Conservation (phyloP, 2,888 invertebrate genomes). For the Xanthia togata region DNA sequence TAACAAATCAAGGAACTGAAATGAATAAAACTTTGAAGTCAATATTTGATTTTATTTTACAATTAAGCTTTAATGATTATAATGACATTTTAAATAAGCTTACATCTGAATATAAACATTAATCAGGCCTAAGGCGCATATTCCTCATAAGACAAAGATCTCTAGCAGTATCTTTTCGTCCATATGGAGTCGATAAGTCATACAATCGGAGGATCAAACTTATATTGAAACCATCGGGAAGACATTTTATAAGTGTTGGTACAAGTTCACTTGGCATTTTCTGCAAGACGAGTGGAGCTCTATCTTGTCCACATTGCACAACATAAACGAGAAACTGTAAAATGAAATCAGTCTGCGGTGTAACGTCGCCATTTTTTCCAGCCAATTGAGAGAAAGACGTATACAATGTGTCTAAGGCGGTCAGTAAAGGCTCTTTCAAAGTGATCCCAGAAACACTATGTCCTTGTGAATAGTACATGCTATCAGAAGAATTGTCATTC, state of each 20-base stretch:
- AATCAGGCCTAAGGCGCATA: conserved; percentile 92
- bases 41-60: conserved; percentile 51
- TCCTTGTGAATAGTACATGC: conserved; percentile 87
- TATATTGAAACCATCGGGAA: conserved; percentile 94
- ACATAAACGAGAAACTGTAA: conserved; percentile 94
- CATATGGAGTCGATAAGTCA: conserved; percentile 93
- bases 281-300: conserved; percentile 93
- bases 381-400: conserved; percentile 93
- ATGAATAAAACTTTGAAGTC: conserved; percentile 27
- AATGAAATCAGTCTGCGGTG: conserved; percentile 95
- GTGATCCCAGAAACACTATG: conserved; percentile 76
- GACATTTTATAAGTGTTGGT: conserved; percentile 94
- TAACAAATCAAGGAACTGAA: background rate
- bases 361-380: conserved; percentile 93
- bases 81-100: conserved; percentile 18
- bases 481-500: conserved; percentile 91
- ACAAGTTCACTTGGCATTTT: conserved; percentile 94
- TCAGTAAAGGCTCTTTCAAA: conserved; percentile 92
- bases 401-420: conserved; percentile 93
- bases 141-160: conserved; percentile 96
- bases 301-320: conserved; percentile 94
- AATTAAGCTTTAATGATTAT: conserved; percentile 24
- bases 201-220: conserved; percentile 94
- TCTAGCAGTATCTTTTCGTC: conserved; percentile 96
- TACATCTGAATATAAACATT: conserved; percentile 45